A percentile compares a stretch with the other conserved stretches of the same genome.
Conservation (phyloP, 2,888 invertebrate genomes). For the Drosophila melanocephala region DNA sequence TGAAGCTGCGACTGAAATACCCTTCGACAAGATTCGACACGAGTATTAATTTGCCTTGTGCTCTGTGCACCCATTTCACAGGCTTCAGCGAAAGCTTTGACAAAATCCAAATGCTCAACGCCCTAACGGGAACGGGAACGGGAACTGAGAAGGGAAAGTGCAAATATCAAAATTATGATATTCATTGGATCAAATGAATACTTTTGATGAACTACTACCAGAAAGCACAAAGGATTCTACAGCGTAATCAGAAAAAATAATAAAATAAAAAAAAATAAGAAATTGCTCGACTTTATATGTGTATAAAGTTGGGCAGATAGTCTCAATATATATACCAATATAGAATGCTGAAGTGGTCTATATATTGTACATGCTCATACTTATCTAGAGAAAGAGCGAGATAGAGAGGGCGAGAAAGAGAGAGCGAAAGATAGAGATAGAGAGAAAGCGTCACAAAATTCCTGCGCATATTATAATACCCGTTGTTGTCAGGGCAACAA, state of each 20-base stretch:
- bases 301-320: neutral
- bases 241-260: neutral
- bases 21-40: neutral
- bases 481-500: neutral
- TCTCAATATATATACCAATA: neutral
- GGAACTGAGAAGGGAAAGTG: neutral
- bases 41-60: neutral
- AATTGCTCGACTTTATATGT: neutral
- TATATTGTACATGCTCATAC: neutral
- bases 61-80: neutral
- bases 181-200: neutral
- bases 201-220: neutral
- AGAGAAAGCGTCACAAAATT: neutral
- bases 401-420: neutral
- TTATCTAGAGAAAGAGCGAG: neutral
- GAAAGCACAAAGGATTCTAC: neutral
- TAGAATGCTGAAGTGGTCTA: neutral
- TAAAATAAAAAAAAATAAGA: neutral
- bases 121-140: neutral
- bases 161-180: neutral
- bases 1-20: neutral
- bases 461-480: constrained; percentile 6
- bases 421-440: neutral
- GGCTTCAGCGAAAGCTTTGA: neutral
- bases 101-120: neutral